A percentile compares a stretch with the other conserved stretches of the same genome.
Conservation (phyloP, 1,140 invertebrate species). For the Drosophila watanabei region DNA sequence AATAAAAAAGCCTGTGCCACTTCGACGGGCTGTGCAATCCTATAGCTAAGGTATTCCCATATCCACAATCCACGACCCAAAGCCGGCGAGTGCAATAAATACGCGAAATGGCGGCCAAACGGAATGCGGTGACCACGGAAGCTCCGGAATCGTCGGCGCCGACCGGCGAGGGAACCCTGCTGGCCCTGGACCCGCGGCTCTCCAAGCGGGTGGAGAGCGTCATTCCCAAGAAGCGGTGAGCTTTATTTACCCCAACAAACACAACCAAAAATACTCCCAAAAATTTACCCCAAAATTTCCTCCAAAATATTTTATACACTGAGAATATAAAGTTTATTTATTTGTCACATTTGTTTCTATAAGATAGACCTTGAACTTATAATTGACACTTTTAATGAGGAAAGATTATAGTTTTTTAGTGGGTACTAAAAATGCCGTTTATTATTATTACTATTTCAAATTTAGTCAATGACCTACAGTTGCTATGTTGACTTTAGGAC, state of each 20-base stretch:
- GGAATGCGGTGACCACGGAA: conserved; percentile 69
- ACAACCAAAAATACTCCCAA: neutral
- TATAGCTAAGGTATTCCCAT: conserved; percentile 8
- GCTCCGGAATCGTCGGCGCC: conserved; percentile 44
- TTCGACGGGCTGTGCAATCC: conserved; percentile 47
- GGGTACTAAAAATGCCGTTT: too few species aligned
- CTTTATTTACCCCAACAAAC: neutral
- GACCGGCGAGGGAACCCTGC: conserved; percentile 50
- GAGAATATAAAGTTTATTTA: neutral
- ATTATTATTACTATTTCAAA: neutral
- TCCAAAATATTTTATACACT: neutral
- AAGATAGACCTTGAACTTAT: neutral
- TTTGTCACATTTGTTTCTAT: neutral
- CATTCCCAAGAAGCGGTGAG: conserved; percentile 78
- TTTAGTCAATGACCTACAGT: too few species aligned
- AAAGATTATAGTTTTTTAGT: neutral
- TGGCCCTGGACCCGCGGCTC: conserved; percentile 67
- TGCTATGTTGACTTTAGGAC: neutral
- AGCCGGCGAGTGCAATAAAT: conserved; percentile 7
- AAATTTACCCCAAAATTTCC: neutral
- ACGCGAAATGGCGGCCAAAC: conserved; percentile 50
- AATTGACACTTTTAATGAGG: neutral
- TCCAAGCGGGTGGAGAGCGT: conserved; percentile 74
- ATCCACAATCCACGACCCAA: neutral
- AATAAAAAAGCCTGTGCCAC: conserved; percentile 14